Evolutionary conservation across 2,113 vertebrate genomes (phyloP), one percentile per base, ranked within the genome.

Genomic region (Gobio gobio): DNA sequence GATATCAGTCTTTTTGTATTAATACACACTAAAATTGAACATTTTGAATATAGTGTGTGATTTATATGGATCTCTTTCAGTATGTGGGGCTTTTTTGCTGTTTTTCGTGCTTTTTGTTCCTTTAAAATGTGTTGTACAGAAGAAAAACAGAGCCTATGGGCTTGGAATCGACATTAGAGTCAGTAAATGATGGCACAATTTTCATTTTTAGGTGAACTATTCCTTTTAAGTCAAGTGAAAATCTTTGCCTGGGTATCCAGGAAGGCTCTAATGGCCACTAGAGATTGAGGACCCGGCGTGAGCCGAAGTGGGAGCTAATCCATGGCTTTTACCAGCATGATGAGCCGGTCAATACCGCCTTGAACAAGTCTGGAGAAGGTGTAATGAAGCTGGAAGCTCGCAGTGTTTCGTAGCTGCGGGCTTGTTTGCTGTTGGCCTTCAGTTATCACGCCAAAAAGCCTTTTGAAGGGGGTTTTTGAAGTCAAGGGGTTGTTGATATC

Each of bases 241-340:
- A 56, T 24, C 10, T 63, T 58, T 56, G 14, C 51, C 13, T 51
- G 2, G 10, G 77, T 20, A 78, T 70, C 22, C 75, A 79, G 40
- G 18, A 78, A 66, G 63, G 49, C 8, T 72, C 29, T 85, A 58
- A 77, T 54, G 49, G 63, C 45, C 83, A 66, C 61, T 54, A 51
- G 73, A 76, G 56, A 84, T 89, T 82, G 88, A 88, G 86, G 83
- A 76, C 89, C 90, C 91, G 87, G 92, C 88, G 90, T 81, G 84
- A 91, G 90, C 89, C 90, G 88, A 91, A 90, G 91, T 87, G 91
- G 87, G 89, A 88, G 85, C 89, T 94, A 92, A 93, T 93, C 92
- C 91, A 92, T 89, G 90, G 91, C 91, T 93, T 76, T 94, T 90
- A 90, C 89, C 88, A 90, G 90, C 90, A 91, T 92, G 91, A 93